Evolutionary conservation across 2,113 vertebrate species (phyloP).

Genomic region (Ceyx cyanopectus): DNA sequence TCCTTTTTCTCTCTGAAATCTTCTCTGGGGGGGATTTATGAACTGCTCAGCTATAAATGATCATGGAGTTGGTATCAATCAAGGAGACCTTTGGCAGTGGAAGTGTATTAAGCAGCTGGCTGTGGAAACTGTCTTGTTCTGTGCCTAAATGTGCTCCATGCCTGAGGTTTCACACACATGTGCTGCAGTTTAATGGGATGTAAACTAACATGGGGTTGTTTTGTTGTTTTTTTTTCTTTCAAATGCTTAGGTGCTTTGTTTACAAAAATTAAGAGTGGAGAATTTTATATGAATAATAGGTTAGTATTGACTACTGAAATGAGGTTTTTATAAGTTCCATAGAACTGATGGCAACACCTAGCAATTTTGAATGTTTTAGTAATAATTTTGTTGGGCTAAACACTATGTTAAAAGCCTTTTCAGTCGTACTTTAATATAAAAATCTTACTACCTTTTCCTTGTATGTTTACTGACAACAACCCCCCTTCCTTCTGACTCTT

Average conservation of each 20-base stretch:
- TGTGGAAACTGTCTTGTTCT: slow-evolving; percentile 38
- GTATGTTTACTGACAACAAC: slow-evolving; percentile 62
- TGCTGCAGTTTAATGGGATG: slow-evolving; percentile 47
- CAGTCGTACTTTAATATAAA: slow-evolving; percentile 34
- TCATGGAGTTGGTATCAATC: not conserved
- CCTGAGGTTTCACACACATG: slow-evolving; percentile 29
- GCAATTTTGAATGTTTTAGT: slow-evolving; percentile 37
- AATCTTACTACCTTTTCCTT: slow-evolving; percentile 46
- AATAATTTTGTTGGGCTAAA: slow-evolving; percentile 37
- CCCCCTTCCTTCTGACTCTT: slow-evolving; percentile 30
- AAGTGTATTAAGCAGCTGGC: slow-evolving; percentile 27
- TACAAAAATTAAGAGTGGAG: slow-evolving; percentile 37
- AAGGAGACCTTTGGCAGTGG: not conserved
- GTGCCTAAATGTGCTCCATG: slow-evolving; percentile 35
- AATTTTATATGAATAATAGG: slow-evolving; percentile 34
- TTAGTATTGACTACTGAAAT: slow-evolving; percentile 68
- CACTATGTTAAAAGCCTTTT: slow-evolving; percentile 39
- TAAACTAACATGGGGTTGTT: slow-evolving; percentile 40
- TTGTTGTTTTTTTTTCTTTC: slow-evolving; percentile 15
- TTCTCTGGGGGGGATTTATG: not conserved
- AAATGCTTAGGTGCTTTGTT: slow-evolving; percentile 61
- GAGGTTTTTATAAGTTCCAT: not conserved
- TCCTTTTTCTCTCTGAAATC: slow-evolving; percentile 25
- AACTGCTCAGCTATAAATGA: not conserved
- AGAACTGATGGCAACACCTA: slow-evolving; percentile 41